Conservation (phyloP, 2,888 invertebrate species). For the Mesoligia furuncula region DNA sequence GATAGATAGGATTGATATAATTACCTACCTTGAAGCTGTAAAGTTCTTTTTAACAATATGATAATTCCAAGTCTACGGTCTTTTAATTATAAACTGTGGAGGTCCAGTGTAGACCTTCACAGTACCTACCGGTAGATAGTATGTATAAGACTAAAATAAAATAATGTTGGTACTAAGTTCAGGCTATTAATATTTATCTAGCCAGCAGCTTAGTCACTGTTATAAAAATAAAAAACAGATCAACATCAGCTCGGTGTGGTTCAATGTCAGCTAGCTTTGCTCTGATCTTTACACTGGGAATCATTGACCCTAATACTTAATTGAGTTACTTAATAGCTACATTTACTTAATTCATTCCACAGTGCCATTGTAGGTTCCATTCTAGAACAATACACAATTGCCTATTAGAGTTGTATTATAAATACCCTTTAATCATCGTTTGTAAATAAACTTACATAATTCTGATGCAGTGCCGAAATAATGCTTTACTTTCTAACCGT, state of each 20-base stretch:
- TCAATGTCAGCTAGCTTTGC: neutral
- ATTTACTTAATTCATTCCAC: neutral
- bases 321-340: neutral
- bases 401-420: neutral
- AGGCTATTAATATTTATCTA: no score
- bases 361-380: neutral
- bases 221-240: neutral
- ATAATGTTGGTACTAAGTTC: neutral
- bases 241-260: neutral
- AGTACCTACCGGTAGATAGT: no score
- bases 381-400: neutral
- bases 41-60: no score
- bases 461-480: slow-evolving; percentile 23
- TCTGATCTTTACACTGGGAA: neutral
- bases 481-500: slow-evolving; percentile 49
- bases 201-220: neutral
- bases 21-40: no score
- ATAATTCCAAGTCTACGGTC: no score
- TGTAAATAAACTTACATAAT: slow-evolving; percentile 15
- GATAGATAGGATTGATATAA: no score
- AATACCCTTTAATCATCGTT: no score
- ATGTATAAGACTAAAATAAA: neutral
- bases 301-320: slow-evolving; percentile 2
- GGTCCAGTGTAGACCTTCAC: no score
- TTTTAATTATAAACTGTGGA: no score